Conservation (phyloP, 2,888 invertebrate genomes). For the Brachynemurus nebulosus region DNA sequence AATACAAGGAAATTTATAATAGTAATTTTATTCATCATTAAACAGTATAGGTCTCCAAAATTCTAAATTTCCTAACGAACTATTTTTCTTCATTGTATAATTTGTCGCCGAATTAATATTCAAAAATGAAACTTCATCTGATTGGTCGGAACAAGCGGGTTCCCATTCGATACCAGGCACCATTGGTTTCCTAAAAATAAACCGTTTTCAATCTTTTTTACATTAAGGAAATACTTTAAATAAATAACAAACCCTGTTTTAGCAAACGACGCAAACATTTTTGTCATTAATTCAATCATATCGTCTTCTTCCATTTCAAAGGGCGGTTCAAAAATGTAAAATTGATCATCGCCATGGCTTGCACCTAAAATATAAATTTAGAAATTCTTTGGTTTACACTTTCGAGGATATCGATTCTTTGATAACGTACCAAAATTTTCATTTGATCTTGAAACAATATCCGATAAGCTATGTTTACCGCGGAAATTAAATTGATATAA, state of each 20-base stretch:
- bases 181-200: not conserved
- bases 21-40: not conserved
- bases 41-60: not conserved
- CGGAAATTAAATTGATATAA: conserved; percentile 2
- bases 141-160: too few species aligned
- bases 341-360: conserved; percentile 1
- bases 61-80: not conserved
- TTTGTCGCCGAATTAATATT: not conserved
- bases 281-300: not conserved
- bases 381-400: not conserved
- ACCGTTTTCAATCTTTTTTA: too few species aligned
- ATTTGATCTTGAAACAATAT: not conserved
- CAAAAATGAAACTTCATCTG: not conserved
- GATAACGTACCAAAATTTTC: not conserved
- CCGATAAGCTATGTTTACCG: not conserved
- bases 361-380: not conserved
- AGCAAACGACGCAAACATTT: not conserved
- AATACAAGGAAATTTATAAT: too few species aligned
- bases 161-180: not conserved
- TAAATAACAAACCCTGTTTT: conserved; percentile 1
- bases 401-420: too few species aligned
- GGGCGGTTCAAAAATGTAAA: not conserved
- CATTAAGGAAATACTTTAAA: too few species aligned
- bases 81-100: not conserved
- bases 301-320: not conserved